These are phyloP conservation scores for Phenganax stokvisi DNA, from an alignment of 92 coral and sea anemone genomes.

Conservation along the genomic window DNA sequence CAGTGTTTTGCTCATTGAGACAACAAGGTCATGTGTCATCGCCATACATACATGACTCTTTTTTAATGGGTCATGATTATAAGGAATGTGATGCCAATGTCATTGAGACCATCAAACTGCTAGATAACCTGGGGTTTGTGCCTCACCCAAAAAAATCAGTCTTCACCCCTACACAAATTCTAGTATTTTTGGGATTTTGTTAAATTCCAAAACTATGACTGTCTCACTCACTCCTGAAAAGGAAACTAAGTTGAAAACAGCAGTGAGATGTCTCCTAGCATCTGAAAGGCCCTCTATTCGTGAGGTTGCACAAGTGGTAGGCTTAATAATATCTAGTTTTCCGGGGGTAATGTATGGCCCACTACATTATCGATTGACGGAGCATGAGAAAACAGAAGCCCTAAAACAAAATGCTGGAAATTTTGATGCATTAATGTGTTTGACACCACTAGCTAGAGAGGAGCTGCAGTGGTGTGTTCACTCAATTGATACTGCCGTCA, in stretches of 20 bases:
- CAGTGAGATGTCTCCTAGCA: too few species aligned
- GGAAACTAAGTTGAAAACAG: background rate
- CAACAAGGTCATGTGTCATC: slow-evolving; percentile 35
- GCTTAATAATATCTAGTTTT: too few species aligned
- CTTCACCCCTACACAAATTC: slow-evolving; percentile 33
- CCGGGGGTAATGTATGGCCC: too few species aligned
- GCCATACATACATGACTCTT: slow-evolving; percentile 42
- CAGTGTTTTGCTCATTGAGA: slow-evolving; percentile 30
- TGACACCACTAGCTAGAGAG: too few species aligned
- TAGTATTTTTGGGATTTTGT: slow-evolving; percentile 31
- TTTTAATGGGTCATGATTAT: slow-evolving; percentile 37
- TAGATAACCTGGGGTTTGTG: slow-evolving; percentile 41
- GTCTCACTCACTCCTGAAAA: slow-evolving; percentile 40
- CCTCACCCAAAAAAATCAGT: slow-evolving; percentile 42
- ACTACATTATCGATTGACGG: too few species aligned
- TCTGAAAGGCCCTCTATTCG: too few species aligned
- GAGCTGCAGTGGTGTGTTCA: too few species aligned
- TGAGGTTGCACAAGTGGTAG: too few species aligned
- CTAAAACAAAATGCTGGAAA: too few species aligned
- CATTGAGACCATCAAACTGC: slow-evolving; percentile 27
- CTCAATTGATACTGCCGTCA: too few species aligned
- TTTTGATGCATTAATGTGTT: too few species aligned
- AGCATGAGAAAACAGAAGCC: too few species aligned
- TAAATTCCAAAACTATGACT: background rate
- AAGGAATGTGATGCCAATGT: slow-evolving; percentile 39